These are phyloP conservation scores for Okamejei kenojei DNA, from an alignment of 2,797 vertebrate species.

Conservation along the genomic window DNA sequence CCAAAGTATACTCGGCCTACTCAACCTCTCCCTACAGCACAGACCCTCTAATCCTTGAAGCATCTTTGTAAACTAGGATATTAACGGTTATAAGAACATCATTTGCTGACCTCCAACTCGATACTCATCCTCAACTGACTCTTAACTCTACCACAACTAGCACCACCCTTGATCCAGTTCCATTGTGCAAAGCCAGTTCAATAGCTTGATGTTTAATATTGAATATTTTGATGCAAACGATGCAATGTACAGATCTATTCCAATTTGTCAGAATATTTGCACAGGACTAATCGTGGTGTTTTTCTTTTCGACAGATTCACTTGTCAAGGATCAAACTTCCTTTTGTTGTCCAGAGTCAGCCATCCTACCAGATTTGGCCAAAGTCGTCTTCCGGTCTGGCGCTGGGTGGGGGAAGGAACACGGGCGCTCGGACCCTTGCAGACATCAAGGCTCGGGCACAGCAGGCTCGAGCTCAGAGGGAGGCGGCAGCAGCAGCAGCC, in stretches of 20 bases:
- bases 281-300: neutral
- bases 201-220: too few species aligned
- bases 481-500: conserved; percentile 67
- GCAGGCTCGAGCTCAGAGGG: conserved; percentile 69
- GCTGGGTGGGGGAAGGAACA: conserved; percentile 60
- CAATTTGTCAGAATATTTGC: neutral
- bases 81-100: too few species aligned
- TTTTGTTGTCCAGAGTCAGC: conserved; percentile 72
- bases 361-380: conserved; percentile 65
- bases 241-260: neutral
- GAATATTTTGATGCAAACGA: neutral
- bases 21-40: too few species aligned
- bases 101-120: too few species aligned
- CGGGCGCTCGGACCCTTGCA: conserved; percentile 69
- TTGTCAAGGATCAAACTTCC: conserved; percentile 72
- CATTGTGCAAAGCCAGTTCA: too few species aligned
- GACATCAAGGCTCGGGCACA: conserved; percentile 74
- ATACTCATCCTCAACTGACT: too few species aligned
- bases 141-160: too few species aligned
- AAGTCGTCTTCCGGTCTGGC: conserved; percentile 56
- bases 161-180: too few species aligned
- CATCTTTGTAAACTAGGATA: too few species aligned
- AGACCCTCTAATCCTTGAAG: too few species aligned
- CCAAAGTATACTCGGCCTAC: too few species aligned
- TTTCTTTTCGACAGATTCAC: conserved; percentile 59